Evolutionary conservation across 2,797 vertebrate genomes (phyloP).

Genomic region (Morus bassanus): DNA sequence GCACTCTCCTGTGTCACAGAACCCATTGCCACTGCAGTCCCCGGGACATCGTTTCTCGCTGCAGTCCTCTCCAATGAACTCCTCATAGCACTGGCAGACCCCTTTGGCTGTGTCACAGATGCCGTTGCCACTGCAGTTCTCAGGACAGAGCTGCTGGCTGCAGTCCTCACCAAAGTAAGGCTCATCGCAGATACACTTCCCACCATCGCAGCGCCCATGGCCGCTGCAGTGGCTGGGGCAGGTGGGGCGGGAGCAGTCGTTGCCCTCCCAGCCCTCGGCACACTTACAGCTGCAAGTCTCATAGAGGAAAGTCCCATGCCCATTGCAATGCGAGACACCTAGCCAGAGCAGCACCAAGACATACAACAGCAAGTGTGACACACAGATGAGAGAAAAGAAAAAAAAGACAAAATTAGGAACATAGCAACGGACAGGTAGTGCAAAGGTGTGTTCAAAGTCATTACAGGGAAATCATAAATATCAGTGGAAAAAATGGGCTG

Average conservation of each 20-base stretch:
- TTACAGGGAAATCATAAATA: background rate
- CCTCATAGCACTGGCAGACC: constrained; percentile 79
- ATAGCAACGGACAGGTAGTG: background rate
- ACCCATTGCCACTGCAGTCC: constrained; percentile 83
- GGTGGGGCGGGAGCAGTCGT: constrained; percentile 78
- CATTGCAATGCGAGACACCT: constrained; percentile 79
- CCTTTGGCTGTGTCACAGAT: constrained; percentile 76
- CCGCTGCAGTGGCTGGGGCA: constrained; percentile 84
- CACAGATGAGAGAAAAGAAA: background rate
- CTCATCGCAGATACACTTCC: constrained; percentile 80
- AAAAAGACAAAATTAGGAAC: background rate
- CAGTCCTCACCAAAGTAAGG: constrained; percentile 83
- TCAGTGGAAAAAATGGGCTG: background rate
- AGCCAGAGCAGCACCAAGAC: background rate
- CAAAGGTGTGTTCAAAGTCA: background rate
- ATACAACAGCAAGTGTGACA: background rate
- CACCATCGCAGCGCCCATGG: constrained; percentile 81
- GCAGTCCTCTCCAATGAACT: constrained; percentile 82
- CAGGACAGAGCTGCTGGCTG: constrained; percentile 76
- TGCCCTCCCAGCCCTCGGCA: constrained; percentile 84
- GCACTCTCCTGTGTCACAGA: constrained; percentile 84
- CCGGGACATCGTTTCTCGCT: constrained; percentile 76
- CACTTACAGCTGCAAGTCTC: constrained; percentile 83
- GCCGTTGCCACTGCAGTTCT: constrained; percentile 84
- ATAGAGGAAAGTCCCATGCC: constrained; percentile 77